Evolutionary conservation across 2,797 vertebrate genomes (phyloP).

Genomic region (Anas bernieri): DNA sequence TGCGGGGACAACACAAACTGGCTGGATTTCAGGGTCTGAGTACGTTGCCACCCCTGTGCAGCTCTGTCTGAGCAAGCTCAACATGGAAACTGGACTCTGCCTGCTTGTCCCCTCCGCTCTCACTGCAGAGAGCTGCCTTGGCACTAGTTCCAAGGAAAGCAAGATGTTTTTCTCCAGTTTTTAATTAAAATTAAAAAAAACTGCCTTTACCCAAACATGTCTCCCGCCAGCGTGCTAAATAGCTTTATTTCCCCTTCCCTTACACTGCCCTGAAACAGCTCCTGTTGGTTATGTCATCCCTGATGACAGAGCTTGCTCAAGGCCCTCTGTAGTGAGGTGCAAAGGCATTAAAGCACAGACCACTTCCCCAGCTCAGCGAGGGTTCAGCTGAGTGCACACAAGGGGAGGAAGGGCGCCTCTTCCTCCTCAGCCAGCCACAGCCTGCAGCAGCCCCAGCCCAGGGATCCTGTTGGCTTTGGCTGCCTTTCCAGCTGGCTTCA

Average conservation of each 20-base stretch:
- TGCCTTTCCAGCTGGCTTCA: conserved; percentile 51
- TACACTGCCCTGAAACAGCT: neutral
- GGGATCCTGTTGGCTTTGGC: conserved; percentile 31
- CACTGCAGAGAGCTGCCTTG: neutral
- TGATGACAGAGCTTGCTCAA: neutral
- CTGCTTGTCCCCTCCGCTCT: neutral
- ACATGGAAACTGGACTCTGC: neutral
- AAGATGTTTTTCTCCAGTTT: neutral
- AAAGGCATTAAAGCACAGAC: conserved; percentile 2
- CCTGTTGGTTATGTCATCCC: neutral
- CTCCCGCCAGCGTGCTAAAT: neutral
- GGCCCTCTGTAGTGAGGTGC: neutral
- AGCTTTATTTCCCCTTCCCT: conserved; percentile 18
- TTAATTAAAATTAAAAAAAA: neutral
- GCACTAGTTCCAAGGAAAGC: neutral
- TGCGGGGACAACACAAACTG: neutral
- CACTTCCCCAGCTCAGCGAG: neutral
- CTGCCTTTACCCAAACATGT: neutral
- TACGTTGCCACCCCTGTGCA: conserved; percentile 21
- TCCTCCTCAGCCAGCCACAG: neutral
- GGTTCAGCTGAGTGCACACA: neutral
- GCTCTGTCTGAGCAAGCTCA: neutral
- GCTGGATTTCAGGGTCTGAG: conserved; percentile 13
- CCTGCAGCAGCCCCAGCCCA: neutral
- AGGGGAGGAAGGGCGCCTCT: neutral